phyloP scores from a whole-genome alignment of 2,113 vertebrate species.

The Gopherus flavomarginatus region DNA sequence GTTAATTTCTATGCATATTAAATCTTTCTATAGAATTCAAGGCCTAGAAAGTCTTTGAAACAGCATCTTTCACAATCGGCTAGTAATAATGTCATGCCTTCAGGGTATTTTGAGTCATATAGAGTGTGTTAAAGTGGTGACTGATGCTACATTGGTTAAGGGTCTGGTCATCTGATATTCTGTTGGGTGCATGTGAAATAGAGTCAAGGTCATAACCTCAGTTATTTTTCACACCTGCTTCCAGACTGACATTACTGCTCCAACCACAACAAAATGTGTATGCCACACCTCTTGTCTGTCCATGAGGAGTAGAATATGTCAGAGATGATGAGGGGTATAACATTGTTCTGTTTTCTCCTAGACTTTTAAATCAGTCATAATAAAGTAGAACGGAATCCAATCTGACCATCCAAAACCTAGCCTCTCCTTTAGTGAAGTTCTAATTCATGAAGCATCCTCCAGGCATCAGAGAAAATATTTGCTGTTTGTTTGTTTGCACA shows the following conservation, averaged over 20 bases:
- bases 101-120: not conserved
- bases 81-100: not conserved
- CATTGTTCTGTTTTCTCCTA: not conserved
- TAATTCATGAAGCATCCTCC: not conserved
- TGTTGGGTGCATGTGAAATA: accelerated
- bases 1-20: not conserved
- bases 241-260: not conserved
- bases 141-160: not conserved
- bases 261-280: not conserved
- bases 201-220: not conserved
- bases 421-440: not conserved
- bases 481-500: not conserved
- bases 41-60: not conserved
- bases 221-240: not conserved
- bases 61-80: not conserved
- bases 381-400: not conserved
- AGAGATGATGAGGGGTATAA: not conserved
- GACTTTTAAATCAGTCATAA: not conserved
- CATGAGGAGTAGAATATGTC: not conserved
- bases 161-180: not conserved
- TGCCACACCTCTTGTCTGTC: not conserved
- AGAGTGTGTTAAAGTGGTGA: accelerated
- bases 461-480: not conserved
- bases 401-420: not conserved
- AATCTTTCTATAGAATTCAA: not conserved